Evolutionary conservation across 2,113 vertebrate species (phyloP).

Genomic region (Bujurquina vittata): DNA sequence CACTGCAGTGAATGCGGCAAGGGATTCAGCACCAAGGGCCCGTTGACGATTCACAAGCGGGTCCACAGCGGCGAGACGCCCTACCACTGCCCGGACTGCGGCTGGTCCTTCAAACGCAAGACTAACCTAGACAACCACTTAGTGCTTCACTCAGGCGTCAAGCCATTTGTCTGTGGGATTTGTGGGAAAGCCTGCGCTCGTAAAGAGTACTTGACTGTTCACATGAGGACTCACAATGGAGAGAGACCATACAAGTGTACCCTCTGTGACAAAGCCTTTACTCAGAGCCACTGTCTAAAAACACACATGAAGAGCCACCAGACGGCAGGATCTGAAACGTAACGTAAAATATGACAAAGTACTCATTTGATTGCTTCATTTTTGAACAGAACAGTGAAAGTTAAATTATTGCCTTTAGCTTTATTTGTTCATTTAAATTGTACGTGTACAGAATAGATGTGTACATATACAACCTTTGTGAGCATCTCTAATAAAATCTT

Average conservation of each 20-base stretch:
- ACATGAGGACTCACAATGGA: conserved; percentile 72
- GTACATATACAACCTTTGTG: background rate
- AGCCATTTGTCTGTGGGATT: conserved; percentile 49
- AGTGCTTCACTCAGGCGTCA: conserved; percentile 50
- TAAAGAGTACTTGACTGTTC: conserved; percentile 52
- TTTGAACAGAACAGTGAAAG: background rate
- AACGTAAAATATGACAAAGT: background rate
- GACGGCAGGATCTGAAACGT: background rate
- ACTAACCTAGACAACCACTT: conserved; percentile 54
- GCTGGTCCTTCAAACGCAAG: conserved; percentile 64
- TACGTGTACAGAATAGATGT: background rate
- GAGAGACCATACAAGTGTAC: conserved; percentile 65
- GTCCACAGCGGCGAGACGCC: conserved; percentile 62
- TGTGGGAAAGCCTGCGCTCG: conserved; percentile 68
- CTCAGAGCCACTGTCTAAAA: conserved; percentile 71
- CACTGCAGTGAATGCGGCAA: conserved; percentile 50
- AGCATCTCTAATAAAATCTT: background rate
- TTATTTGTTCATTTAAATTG: background rate
- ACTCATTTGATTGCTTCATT: background rate
- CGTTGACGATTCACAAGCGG: conserved; percentile 50
- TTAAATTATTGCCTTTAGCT: background rate
- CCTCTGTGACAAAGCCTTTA: conserved; percentile 63
- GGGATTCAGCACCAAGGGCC: conserved; percentile 49
- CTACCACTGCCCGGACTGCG: conserved; percentile 58
- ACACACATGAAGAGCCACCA: conserved; percentile 64